Conservation (phyloP, 1,140 invertebrate species). For the Triops longicaudatus region DNA sequence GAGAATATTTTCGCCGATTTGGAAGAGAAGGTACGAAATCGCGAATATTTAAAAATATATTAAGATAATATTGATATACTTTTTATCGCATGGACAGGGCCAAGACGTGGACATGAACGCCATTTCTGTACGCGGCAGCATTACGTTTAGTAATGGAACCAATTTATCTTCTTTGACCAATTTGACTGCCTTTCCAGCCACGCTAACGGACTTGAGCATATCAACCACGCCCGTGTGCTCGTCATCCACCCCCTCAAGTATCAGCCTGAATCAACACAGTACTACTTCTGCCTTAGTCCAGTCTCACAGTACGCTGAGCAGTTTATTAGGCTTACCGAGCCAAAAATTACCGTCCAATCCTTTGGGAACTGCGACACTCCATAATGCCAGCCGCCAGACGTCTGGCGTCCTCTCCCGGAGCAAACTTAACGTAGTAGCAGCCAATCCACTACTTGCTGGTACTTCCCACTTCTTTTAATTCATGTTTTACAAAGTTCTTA, state of each 20-base stretch:
- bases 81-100: background rate
- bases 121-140: conserved; percentile 26
- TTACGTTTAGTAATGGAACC: conserved; percentile 25
- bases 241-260: conserved; percentile 2
- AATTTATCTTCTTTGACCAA: conserved; percentile 24
- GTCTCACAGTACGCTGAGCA: conserved; percentile 20
- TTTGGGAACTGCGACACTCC: conserved; percentile 29
- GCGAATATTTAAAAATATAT: background rate
- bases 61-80: background rate
- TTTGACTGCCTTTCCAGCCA: background rate
- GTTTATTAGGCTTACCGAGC: conserved; percentile 27
- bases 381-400: conserved; percentile 23
- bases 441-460: conserved; percentile 69
- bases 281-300: background rate
- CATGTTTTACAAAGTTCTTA: background rate
- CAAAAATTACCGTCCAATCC: conserved; percentile 23
- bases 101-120: conserved; percentile 17
- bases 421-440: conserved; percentile 59
- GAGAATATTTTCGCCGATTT: conserved; percentile 44
- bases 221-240: conserved; percentile 19
- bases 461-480: conserved; percentile 31
- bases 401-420: conserved; percentile 27
- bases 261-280: background rate
- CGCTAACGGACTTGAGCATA: background rate
- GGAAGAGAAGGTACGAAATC: conserved; percentile 36